phyloP scores from a whole-genome alignment of 2,113 vertebrate species.

The Speoplatyrhinus poulsoni region DNA sequence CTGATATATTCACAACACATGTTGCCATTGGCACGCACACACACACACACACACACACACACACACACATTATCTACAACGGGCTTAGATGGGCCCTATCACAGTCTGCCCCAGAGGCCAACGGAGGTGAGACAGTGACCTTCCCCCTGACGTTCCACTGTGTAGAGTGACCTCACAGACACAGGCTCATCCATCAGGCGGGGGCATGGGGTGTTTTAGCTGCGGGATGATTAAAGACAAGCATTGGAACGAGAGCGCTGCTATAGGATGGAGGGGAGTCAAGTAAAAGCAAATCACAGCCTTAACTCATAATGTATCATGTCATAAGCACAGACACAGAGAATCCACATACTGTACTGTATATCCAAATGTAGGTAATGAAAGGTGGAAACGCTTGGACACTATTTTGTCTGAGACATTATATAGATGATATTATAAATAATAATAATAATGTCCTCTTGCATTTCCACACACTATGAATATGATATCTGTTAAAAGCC shows the following conservation, averaged over 20 bases:
- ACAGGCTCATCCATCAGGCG: constrained; percentile 66
- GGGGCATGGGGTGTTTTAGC: constrained; percentile 13
- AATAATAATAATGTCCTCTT: constrained; percentile 15
- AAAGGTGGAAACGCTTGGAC: not conserved
- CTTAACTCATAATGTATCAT: constrained; percentile 32
- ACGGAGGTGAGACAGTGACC: constrained; percentile 61
- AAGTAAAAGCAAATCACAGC: constrained; percentile 35
- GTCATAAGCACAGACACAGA: constrained; percentile 28
- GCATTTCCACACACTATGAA: constrained; percentile 61
- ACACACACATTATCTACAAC: constrained; percentile 47
- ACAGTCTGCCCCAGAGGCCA: constrained; percentile 57
- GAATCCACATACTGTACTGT: not conserved
- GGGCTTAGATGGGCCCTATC: constrained; percentile 49
- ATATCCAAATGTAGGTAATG: not conserved
- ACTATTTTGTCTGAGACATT: not conserved
- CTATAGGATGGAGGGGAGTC: not conserved
- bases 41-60: constrained; percentile 53
- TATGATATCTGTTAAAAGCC: constrained; percentile 69
- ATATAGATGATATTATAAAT: too few relatives aligned
- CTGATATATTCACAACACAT: constrained; percentile 75
- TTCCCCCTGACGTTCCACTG: constrained; percentile 36
- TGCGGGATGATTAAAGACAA: not conserved
- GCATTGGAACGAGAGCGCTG: not conserved
- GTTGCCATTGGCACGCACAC: constrained; percentile 72
- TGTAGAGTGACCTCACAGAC: constrained; percentile 59